phyloP scores from a whole-genome alignment of 1,140 invertebrate species.

The Zaprionus camerounensis region DNA sequence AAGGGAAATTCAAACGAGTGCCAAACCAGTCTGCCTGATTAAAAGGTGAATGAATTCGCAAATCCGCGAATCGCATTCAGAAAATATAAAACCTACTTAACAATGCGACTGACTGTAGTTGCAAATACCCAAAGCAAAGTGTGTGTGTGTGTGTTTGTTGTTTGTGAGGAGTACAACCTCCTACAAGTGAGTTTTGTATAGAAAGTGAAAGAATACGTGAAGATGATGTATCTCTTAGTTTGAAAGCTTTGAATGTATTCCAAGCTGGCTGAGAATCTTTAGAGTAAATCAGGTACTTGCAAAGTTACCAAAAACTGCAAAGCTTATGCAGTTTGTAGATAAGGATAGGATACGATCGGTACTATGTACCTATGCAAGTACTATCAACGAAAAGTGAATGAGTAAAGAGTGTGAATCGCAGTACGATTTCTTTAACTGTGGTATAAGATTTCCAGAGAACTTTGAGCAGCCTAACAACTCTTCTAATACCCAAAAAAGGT shows the following conservation, averaged over 20 bases:
- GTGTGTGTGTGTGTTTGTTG: neutral
- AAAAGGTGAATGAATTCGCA: slow-evolving; percentile 78
- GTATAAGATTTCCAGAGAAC: neutral
- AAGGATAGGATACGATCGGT: too few relatives aligned
- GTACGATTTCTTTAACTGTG: neutral
- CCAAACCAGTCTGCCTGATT: slow-evolving; percentile 74
- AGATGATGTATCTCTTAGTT: neutral
- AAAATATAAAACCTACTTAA: slow-evolving; percentile 6
- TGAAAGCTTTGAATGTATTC: neutral
- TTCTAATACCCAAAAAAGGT: too few relatives aligned
- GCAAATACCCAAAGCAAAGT: slow-evolving; percentile 9
- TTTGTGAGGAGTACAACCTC: neutral
- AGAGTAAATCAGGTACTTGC: neutral
- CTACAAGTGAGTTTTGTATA: neutral
- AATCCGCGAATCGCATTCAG: slow-evolving; percentile 53
- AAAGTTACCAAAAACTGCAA: too few relatives aligned
- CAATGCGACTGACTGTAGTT: neutral
- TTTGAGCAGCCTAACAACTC: neutral
- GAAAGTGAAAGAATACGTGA: neutral
- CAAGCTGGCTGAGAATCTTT: neutral
- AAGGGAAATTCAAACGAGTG: slow-evolving; percentile 63
- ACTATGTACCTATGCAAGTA: too few relatives aligned
- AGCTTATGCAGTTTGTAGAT: too few relatives aligned
- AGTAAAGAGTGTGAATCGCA: neutral
- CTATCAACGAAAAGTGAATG: too few relatives aligned